Evolutionary conservation across 2,113 vertebrate species (phyloP).

Genomic region (Petromus typicus): DNA sequence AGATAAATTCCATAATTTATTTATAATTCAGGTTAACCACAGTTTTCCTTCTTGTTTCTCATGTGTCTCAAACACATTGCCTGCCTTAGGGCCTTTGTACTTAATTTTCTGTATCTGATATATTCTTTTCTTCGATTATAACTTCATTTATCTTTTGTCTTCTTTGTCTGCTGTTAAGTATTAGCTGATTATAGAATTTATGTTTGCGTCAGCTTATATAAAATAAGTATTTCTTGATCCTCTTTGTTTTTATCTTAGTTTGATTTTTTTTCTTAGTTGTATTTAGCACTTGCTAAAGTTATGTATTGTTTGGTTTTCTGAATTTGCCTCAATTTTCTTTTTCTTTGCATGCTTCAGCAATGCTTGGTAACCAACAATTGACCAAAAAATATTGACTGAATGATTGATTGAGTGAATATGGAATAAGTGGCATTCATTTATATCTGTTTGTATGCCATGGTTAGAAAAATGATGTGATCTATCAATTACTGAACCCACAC

Average conservation of each 20-base stretch:
- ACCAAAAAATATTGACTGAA: slow-evolving; percentile 14
- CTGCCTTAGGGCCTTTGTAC: slow-evolving; percentile 1
- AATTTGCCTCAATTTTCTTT: not conserved
- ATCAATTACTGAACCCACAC: slow-evolving; percentile 12
- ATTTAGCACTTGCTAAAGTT: not conserved
- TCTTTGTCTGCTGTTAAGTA: not conserved
- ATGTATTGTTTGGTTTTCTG: slow-evolving; percentile 20
- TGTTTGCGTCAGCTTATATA: not conserved
- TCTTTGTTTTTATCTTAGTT: slow-evolving; percentile 12
- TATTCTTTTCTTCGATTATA: slow-evolving; percentile 17
- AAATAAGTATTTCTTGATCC: not conserved
- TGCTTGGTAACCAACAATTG: not conserved
- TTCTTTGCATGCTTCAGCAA: not conserved
- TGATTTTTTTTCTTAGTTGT: not conserved
- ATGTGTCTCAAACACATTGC: not conserved
- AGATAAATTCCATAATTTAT: slow-evolving; percentile 4
- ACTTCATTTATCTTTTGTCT: not conserved
- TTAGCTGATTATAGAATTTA: not conserved
- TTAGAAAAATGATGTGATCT: slow-evolving; percentile 46
- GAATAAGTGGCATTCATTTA: slow-evolving; percentile 38
- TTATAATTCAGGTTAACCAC: not conserved
- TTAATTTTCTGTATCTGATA: not conserved
- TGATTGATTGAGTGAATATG: slow-evolving; percentile 37
- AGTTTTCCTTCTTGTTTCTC: not conserved
- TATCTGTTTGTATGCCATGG: slow-evolving; percentile 4